phyloP scores from a whole-genome alignment of 2,797 vertebrate genomes.

The Poliocrania exsul region DNA sequence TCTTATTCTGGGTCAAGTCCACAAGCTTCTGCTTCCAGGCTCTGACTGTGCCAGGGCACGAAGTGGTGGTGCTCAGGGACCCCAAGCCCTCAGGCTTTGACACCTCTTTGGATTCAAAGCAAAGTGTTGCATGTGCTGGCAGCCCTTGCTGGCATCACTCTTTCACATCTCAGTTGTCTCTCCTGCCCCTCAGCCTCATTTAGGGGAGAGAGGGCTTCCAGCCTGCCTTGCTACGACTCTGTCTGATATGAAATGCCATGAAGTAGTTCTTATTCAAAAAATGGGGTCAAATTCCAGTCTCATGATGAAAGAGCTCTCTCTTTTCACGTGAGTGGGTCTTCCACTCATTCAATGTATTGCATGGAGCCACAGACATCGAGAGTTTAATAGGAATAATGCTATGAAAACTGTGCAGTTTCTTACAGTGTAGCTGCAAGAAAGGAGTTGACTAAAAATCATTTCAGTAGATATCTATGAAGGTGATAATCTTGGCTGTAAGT shows the following conservation, averaged over 20 bases:
- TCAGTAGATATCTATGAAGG: not conserved
- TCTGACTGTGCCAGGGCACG: not conserved
- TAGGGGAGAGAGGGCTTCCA: not conserved
- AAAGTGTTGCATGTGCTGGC: not conserved
- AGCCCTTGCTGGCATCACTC: not conserved
- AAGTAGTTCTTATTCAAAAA: not conserved
- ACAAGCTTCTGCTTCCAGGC: not conserved
- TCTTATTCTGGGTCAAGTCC: not conserved
- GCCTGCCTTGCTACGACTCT: not conserved
- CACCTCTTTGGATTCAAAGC: not conserved
- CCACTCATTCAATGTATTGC: not conserved
- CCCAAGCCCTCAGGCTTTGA: not conserved
- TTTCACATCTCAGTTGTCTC: not conserved
- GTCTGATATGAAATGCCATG: not conserved
- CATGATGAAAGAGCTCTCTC: not conserved
- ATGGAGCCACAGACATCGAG: not conserved
- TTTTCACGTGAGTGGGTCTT: not conserved
- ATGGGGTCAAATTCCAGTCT: not conserved
- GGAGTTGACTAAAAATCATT: not conserved
- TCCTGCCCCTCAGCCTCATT: fast-evolving
- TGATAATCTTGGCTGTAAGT: not conserved
- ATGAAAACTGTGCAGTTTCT: not conserved
- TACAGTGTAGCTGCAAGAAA: not conserved
- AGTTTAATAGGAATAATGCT: not conserved
- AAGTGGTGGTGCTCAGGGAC: not conserved